Evolutionary conservation across 2,888 invertebrate species (phyloP), one percentile per base, ranked within the genome.

Genomic region (Pseudoips prasinana): DNA sequence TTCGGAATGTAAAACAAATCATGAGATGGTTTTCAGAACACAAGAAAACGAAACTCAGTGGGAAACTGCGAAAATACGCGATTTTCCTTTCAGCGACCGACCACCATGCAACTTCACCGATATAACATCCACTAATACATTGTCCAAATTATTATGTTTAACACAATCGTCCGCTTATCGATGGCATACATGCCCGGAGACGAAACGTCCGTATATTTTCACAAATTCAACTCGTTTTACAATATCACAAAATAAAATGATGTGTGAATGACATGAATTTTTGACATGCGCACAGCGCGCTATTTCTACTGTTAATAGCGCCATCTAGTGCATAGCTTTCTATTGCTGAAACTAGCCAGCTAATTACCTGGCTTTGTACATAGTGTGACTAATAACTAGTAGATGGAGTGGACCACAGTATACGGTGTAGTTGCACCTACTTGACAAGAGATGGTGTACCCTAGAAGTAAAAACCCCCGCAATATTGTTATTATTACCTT

Each of bases 241-340:
- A 64, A 73, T 74, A 74, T 74, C 78, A 75, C 79, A 73, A 84
- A 85, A 78, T 82, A 80, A 81, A 85, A 80, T 74, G 79, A 77
- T 71, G 68, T 71, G 65, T 50, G 54, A 72, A 79, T 85, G 85
- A 85, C 83, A 83, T 67, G 64, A 78, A 76, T 64, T 82, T 82
- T 79, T 85, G 87, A 86, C 87, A 87, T 87, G 87, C 87, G 87
- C 82, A 82, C 61, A 66, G 20, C 2, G 7, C 2, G 7, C 58
- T 63, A 62, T 67, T 33, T 38, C 18, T 57, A 56, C 58, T 35
- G 20, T 5, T 60, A 55, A 40, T 49, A 45, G 64, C 49, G 75
- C 47, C 72, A 70, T 75, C 82, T 82, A 45, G 39, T 35, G 24
- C 20, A 20, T 20, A n/a, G n/a, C n/a, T n/a, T n/a, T n/a, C n/a